phyloP scores from a whole-genome alignment of 2,888 invertebrate species.

The Hydropsyche betteni region DNA sequence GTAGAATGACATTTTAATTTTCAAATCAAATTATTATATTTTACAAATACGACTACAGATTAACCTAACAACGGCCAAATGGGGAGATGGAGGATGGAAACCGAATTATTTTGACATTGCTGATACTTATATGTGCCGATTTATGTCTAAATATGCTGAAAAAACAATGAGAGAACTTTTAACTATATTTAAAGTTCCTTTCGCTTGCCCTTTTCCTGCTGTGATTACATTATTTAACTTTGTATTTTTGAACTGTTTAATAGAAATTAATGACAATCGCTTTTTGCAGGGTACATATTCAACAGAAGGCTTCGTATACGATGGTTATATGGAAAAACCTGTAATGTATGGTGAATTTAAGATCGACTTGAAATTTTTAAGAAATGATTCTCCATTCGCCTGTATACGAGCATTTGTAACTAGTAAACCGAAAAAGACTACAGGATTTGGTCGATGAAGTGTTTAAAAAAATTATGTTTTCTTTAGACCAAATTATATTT shows the following conservation, averaged over 20 bases:
- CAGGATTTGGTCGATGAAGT: no score
- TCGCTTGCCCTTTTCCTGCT: constrained; percentile 5
- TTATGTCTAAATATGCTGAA: background rate
- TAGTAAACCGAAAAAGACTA: background rate
- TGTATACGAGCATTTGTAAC: constrained; percentile 3
- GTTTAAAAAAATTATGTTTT: no score
- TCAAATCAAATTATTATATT: background rate
- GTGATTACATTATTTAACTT: background rate
- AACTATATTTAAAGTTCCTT: background rate
- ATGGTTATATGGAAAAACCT: background rate
- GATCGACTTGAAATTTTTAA: background rate
- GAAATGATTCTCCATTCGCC: background rate
- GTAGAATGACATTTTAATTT: no score
- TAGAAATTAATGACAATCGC: no score
- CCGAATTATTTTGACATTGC: constrained; percentile 34
- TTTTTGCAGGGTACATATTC: constrained; percentile 4
- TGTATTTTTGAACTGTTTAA: background rate
- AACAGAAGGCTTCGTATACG: background rate
- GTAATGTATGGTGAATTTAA: background rate
- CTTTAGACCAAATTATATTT: no score
- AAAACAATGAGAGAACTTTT: background rate
- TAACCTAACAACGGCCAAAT: constrained; percentile 39
- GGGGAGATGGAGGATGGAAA: constrained; percentile 49
- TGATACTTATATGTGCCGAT: constrained; percentile 33
- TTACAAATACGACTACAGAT: background rate